phyloP scores from a whole-genome alignment of 2,888 invertebrate species.

The Hypsopygia costalis region DNA sequence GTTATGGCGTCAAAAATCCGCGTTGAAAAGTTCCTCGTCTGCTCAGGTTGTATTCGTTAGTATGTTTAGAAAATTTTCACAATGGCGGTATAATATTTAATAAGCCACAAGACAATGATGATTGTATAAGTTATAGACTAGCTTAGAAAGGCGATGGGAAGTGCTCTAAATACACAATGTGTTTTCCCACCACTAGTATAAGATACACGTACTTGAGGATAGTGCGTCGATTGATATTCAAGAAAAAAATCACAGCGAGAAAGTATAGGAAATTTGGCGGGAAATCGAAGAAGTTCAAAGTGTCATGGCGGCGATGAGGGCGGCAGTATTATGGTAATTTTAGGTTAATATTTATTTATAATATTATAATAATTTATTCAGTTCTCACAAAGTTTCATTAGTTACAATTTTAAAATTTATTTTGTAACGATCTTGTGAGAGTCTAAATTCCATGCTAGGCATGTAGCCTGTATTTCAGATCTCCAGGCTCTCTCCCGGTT shows the following conservation, averaged over 20 bases:
- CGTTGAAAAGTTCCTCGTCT: no score
- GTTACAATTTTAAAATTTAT: no score
- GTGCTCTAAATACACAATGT: conserved; percentile 41
- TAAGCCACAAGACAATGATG: conserved; percentile 2
- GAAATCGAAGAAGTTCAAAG: conserved; percentile 37
- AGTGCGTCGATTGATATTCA: conserved; percentile 40
- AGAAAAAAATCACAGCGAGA: conserved; percentile 36
- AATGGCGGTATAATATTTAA: not conserved
- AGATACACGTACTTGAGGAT: conserved; percentile 41
- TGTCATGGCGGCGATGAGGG: conserved; percentile 51
- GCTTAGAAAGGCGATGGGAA: conserved; percentile 45
- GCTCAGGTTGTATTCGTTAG: no score
- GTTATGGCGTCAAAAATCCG: no score
- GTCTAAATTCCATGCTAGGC: no score
- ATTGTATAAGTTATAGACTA: not conserved
- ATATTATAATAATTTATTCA: not conserved
- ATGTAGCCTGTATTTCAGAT: no score
- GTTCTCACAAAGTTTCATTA: no score
- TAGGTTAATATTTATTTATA: conserved; percentile 6
- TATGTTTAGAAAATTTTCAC: no score
- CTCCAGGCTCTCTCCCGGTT: no score
- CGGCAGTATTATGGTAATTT: conserved; percentile 47
- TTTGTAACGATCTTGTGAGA: no score
- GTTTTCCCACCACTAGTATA: conserved; percentile 45
- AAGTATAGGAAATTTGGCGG: conserved; percentile 58